Conservation (phyloP, 2,797 vertebrate species). For the Artibeus lituratus region DNA sequence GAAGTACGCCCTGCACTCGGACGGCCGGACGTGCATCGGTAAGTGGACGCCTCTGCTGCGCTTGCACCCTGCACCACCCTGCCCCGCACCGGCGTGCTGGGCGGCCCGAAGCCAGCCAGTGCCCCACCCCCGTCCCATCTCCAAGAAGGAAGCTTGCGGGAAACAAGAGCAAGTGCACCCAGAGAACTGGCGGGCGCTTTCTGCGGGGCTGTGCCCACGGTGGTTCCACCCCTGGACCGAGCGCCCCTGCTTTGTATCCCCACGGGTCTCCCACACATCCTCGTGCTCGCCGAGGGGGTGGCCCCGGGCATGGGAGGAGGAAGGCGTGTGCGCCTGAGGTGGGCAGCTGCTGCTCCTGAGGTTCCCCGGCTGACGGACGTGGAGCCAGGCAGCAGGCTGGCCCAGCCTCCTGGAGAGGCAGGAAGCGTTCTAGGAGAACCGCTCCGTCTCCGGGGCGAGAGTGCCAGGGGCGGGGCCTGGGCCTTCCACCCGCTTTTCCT, state of each 20-base stretch:
- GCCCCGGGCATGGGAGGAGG: neutral
- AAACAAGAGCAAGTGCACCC: neutral
- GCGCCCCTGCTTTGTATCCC: neutral
- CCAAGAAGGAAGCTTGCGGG: neutral
- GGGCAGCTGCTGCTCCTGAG: neutral
- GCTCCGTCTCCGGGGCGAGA: neutral
- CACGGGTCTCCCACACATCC: rapidly evolving
- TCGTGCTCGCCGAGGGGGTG: rapidly evolving
- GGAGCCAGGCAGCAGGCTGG: neutral
- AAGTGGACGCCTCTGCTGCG: constrained; percentile 75
- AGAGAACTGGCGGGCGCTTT: neutral
- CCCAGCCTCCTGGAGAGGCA: neutral
- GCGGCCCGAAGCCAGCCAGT: neutral
- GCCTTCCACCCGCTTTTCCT: neutral
- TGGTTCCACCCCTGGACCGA: neutral
- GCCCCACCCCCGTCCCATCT: rapidly evolving
- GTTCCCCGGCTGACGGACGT: rapidly evolving
- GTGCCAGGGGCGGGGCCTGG: neutral
- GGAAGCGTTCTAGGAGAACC: neutral
- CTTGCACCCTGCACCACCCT: rapidly evolving
- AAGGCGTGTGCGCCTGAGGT: rapidly evolving
- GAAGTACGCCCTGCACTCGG: constrained; percentile 96
- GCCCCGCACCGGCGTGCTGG: rapidly evolving
- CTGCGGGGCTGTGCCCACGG: neutral
- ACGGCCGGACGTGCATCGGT: constrained; percentile 98